Base-by-base conservation (phyloP, 1,140 invertebrate genomes). In the Lysiphlebus fabarum region DNA sequence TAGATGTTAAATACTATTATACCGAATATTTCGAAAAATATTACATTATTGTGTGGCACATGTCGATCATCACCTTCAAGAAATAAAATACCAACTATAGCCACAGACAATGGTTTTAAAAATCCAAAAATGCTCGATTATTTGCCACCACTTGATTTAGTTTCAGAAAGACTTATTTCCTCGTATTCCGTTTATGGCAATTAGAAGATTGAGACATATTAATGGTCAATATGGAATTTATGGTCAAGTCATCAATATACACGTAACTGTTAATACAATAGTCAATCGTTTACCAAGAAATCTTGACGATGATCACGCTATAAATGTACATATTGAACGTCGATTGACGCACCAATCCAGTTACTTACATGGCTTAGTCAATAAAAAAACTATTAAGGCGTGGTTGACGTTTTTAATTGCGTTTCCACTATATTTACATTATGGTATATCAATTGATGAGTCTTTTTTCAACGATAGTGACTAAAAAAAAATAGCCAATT, bases 221-320 rank as follows among this genome's bases (percentile, higher is more conserved):
- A 26, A 58, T 14, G 48, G 56, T 45, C 48, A 58, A 34, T 58
- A 14, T 40, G 47, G 47, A 1, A 58, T 58, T 33, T 26, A 5
- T 41, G 47, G 47, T 17, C 56, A 58, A 50, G 36, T 58, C 3
- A 58, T 50, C 34, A 58, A 58, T 58, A 47, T 58, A 12, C 56
- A 47, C 36, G 56, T 58, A 5, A 26, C 37, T 11, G 41, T 58
- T 8, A 12, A 58, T 50, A 51, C n/a, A 11, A 58, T 58, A 47
- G 48, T 58, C 7, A 41, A 33, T n/a, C 7, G 7, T 50, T 36
- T 58, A 17, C 40, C 56, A 0, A 50, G 47, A 41, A 40, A 34
- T 36, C 9, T n/a, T 11, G 51, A 53, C 12, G 42, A 56, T 14
- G 56, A 57, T 49, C 37, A 37, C 48, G 48, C 34, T 37, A 57